Evolutionary conservation across 2,888 invertebrate species (phyloP), one percentile per base, ranked within the genome.

Genomic region (Agrilus cyanescens): DNA sequence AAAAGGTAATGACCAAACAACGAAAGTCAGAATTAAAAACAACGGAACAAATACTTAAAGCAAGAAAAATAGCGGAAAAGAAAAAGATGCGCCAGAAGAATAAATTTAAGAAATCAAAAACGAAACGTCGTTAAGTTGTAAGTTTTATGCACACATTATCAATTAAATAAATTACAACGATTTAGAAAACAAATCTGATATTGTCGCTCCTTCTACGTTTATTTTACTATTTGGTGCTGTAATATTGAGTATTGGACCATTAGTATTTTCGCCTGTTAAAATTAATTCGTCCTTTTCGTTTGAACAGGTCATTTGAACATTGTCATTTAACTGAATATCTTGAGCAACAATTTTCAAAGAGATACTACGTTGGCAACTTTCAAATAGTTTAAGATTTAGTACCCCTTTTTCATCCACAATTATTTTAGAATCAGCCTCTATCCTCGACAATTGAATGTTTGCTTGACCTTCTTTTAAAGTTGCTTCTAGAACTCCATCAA

Each of bases 41-140:
- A 60, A 80, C 82, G 40, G 85, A 85, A 49, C 83, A 87, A 63
- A 83, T 88, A 52, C 72, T 86, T 29, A 88, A 88, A 61, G 75
- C 78, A 20, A 73, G 87, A 43, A 68, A 73, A 43, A 62, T 74
- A 49, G 75, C 77, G 43, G 80, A 76, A 51, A 78, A 75, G 47
- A 80, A 81, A 53, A 71, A 80, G 53, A 70, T 71, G 52, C 67
- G 66, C 53, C 55, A 67, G 60, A 68, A 71, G 54, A 68, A 73
- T 53, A 68, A 73, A 55, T 60, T 65, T 55, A 63, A 72, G 50
- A 61, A 47, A 40, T 25, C 25, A 25, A 25, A 25, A 25, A 25
- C 25, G 10, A 25, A 25, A 10, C 25, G 10, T 25, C 50, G 55
- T 25, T 48, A 48, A 13, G 41, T 40, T 16, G 41, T 31, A 30